Conservation (phyloP, 2,113 vertebrate genomes). For the Fukomys damarensis region DNA sequence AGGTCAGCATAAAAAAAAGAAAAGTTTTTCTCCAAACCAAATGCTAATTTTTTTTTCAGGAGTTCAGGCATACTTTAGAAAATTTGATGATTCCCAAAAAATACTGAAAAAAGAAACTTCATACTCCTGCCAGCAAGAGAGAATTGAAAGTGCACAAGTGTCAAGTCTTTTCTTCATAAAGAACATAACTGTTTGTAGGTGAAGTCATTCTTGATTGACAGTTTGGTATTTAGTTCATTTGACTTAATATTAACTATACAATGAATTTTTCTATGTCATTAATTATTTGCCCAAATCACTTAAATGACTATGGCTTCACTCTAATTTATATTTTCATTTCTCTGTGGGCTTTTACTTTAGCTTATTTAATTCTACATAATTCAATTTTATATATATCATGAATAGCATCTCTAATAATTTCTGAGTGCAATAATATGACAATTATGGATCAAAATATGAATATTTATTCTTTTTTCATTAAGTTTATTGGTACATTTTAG, state of each 20-base stretch:
- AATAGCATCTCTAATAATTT: not conserved
- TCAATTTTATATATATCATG: not conserved
- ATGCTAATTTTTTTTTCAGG: not conserved
- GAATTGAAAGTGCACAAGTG: rapidly evolving
- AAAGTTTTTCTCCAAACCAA: not conserved
- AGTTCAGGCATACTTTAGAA: not conserved
- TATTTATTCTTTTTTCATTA: too few species aligned
- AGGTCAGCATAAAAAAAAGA: not conserved
- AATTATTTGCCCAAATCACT: not conserved
- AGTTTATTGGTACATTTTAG: too few species aligned
- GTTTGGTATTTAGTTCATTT: not conserved
- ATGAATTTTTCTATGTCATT: not conserved
- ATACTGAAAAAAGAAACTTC: not conserved
- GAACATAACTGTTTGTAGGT: too few species aligned
- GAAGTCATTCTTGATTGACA: not conserved
- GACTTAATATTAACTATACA: not conserved
- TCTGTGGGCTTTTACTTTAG: not conserved
- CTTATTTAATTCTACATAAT: not conserved
- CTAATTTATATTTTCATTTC: not conserved
- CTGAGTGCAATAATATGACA: not conserved
- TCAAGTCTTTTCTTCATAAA: not conserved
- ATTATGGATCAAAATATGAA: not conserved
- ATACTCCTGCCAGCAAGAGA: not conserved
- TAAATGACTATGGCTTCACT: not conserved
- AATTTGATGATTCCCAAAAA: not conserved